Evolutionary conservation across 2,888 invertebrate species (phyloP), one percentile per base, ranked within the genome.

Genomic region (Phengaris alcon): DNA sequence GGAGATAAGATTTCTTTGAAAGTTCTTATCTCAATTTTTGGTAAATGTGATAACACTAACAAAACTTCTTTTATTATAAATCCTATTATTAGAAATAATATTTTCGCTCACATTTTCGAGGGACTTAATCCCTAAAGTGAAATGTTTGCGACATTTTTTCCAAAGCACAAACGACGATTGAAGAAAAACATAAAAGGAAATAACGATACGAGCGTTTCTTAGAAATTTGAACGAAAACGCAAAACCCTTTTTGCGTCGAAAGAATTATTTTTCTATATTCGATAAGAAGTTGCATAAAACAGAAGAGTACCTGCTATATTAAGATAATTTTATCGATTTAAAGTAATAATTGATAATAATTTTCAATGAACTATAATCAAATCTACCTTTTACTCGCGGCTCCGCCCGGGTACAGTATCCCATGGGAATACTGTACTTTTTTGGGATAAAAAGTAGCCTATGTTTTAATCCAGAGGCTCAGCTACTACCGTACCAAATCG

Each of bases 111-210:
- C 35, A 35, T 64, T 44, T 44, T 64, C 35, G 44, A 64, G 35
- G 35, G 64, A 64, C 64, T 64, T 64, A 35, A 64, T 44, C 64
- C 64, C 64, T 44, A 13, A 64, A 64, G 64, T 35, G 64, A 64
- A 64, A 72, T 72, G 69, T 15, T 44, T 68, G 52, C 51, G 54
- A 22, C 72, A 52, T 72, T 72, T 70, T 35, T 72, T 35, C 57
- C 75, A 57, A 75, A 75, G 70, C 48, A 75, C 69, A 75, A 69
- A 75, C 70, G 70, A 57, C 22, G 70, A 52, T 54, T 68, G 82
- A 83, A 83, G 85, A 79, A 82, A 84, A 85, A 87, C 83, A 87
- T 86, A 85, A 87, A 88, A 87, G 82, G 77, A 79, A 72, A 79
- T 76, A 76, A 79, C 84, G 84, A 86, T 87, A 87, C 87, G 86